phyloP scores from a whole-genome alignment of 2,797 vertebrate genomes.

The Acanthurus leucopareius region DNA sequence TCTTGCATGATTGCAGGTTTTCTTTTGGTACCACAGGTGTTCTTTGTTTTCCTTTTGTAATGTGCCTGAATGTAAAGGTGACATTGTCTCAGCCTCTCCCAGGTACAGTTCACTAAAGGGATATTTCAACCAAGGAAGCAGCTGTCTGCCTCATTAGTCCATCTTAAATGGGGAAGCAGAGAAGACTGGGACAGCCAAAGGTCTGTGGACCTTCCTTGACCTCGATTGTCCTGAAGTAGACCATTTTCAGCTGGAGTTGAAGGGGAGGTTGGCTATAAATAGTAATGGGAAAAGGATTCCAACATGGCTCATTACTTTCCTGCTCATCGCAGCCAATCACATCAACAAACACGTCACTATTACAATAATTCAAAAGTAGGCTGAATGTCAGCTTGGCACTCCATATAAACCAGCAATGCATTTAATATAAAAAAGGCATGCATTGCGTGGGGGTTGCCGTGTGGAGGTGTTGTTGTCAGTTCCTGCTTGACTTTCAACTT shows the following conservation, averaged over 20 bases:
- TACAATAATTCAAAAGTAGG: conserved; percentile 45
- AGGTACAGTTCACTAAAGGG: conserved; percentile 70
- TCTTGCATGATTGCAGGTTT: conserved; percentile 37
- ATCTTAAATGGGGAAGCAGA: conserved; percentile 63
- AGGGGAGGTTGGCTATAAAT: conserved; percentile 65
- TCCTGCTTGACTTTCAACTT: conserved; percentile 30
- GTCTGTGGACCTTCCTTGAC: conserved; percentile 76
- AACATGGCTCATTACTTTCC: conserved; percentile 37
- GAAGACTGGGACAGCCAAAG: conserved; percentile 69
- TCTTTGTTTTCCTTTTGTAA: conserved; percentile 53
- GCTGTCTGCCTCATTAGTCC: conserved; percentile 82
- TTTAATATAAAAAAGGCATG: conserved; percentile 33
- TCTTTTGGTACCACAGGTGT: conserved; percentile 54
- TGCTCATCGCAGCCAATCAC: conserved; percentile 46
- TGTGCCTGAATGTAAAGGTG: conserved; percentile 78
- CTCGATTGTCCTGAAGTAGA: conserved; percentile 69
- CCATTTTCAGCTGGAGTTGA: conserved; percentile 59
- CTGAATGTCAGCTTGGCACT: conserved; percentile 14
- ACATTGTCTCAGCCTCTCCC: conserved; percentile 78
- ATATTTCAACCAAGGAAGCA: conserved; percentile 75
- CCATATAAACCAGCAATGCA: conserved; percentile 23
- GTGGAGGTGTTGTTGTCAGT: conserved; percentile 47
- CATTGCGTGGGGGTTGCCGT: conserved; percentile 19
- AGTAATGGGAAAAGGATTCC: conserved; percentile 38
- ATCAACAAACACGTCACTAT: conserved; percentile 33